phyloP scores from a whole-genome alignment of 2,888 invertebrate genomes.

The Tuberolachnus salignus region DNA sequence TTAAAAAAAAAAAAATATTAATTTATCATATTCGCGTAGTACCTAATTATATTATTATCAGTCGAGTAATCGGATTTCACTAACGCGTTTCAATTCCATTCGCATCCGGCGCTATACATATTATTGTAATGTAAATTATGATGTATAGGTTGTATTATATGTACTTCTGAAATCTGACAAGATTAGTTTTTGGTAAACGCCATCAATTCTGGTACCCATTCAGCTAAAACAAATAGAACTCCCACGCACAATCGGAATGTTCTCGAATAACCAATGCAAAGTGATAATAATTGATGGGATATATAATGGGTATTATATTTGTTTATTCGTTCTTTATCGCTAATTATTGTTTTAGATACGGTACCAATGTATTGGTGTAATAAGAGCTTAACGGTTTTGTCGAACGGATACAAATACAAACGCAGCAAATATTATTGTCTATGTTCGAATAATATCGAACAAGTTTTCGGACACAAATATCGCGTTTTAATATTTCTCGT shows the following conservation, averaged over 20 bases:
- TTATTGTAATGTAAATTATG: neutral
- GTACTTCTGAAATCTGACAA: neutral
- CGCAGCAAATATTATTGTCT: too few relatives aligned
- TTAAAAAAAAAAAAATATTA: too few relatives aligned
- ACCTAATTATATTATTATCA: too few relatives aligned
- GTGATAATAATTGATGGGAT: neutral
- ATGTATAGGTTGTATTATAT: neutral
- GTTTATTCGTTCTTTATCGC: neutral
- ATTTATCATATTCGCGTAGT: too few relatives aligned
- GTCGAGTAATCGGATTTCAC: neutral
- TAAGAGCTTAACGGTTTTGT: too few relatives aligned
- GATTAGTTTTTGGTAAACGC: conserved; percentile 12
- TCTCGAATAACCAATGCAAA: neutral
- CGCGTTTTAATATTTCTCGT: too few relatives aligned
- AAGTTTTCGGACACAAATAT: too few relatives aligned
- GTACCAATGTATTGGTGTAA: too few relatives aligned
- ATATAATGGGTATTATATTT: neutral
- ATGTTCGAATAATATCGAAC: too few relatives aligned
- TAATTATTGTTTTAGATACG: too few relatives aligned
- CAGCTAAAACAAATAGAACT: neutral
- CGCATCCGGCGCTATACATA: neutral
- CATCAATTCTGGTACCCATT: neutral
- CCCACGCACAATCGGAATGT: neutral
- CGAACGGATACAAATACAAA: too few relatives aligned
- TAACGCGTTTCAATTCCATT: neutral